Evolutionary conservation across 2,888 invertebrate genomes (phyloP).

Genomic region (Hyposoter didymator): DNA sequence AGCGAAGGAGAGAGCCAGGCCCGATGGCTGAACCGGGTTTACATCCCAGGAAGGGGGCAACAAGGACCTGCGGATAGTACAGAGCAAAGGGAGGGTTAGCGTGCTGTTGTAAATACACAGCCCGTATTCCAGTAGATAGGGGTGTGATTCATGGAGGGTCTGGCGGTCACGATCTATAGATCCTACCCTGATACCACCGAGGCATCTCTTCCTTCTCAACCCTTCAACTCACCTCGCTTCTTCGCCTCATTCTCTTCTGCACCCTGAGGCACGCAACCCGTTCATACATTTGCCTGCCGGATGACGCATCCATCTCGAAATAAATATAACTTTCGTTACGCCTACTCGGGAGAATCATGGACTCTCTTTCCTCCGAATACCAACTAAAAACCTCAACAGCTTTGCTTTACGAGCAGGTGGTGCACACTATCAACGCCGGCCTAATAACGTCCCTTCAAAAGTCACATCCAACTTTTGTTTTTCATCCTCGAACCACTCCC

Average conservation of each 20-base stretch:
- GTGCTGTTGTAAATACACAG: slow-evolving; percentile 80
- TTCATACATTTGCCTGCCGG: slow-evolving; percentile 56
- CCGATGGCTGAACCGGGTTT: slow-evolving; percentile 38
- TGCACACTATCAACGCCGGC: not conserved
- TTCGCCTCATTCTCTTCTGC: slow-evolving; percentile 75
- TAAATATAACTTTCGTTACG: slow-evolving; percentile 33
- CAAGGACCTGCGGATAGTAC: slow-evolving; percentile 17
- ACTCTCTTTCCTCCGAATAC: not conserved
- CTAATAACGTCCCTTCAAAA: not conserved
- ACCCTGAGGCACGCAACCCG: slow-evolving; percentile 61
- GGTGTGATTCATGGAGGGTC: slow-evolving; percentile 82
- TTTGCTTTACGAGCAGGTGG: not conserved
- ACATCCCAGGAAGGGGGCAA: slow-evolving; percentile 35
- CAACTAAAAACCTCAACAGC: not conserved
- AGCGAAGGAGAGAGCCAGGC: slow-evolving; percentile 20
- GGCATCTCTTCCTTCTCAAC: slow-evolving; percentile 72
- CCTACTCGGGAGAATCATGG: slow-evolving; percentile 24
- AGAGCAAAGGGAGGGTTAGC: slow-evolving; percentile 75
- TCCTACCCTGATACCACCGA: slow-evolving; percentile 78
- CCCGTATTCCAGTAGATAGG: slow-evolving; percentile 80
- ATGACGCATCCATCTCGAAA: slow-evolving; percentile 57
- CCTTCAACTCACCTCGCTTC: slow-evolving; percentile 55
- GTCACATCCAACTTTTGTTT: not conserved
- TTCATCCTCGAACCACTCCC: not conserved
- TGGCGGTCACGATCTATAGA: slow-evolving; percentile 81